Conservation (phyloP, 2,113 vertebrate genomes). For the Baryphthengus martii region DNA sequence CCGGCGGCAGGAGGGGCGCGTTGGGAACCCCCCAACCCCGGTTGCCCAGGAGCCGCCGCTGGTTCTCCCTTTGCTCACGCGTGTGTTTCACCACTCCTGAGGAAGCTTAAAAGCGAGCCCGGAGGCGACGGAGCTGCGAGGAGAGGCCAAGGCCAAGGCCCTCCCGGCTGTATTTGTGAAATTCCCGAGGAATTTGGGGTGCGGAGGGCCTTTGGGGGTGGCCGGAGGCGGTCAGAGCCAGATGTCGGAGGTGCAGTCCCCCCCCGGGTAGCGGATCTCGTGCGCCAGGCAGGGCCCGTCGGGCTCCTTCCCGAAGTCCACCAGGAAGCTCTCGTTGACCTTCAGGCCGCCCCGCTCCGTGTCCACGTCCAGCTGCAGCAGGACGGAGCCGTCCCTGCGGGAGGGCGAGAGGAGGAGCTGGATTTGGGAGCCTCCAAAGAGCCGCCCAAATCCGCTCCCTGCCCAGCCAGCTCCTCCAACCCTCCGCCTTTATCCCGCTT, state of each 20-base stretch:
- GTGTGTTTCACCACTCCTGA: not conserved
- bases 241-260: slow-evolving; percentile 88
- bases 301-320: slow-evolving; percentile 92
- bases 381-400: slow-evolving; percentile 85
- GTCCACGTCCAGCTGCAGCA: slow-evolving; percentile 91
- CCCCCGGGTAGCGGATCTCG: slow-evolving; percentile 85
- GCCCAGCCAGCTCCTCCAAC: accelerated
- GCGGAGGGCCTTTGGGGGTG: too few relatives aligned
- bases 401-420: not conserved
- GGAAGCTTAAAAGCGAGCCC: not conserved
- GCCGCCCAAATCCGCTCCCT: accelerated
- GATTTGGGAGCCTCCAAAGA: not conserved
- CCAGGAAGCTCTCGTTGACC: slow-evolving; percentile 85
- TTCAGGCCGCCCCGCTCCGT: slow-evolving; percentile 78
- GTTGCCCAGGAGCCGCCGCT: too few relatives aligned
- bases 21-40: too few relatives aligned
- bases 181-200: too few relatives aligned
- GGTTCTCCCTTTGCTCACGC: too few relatives aligned
- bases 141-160: too few relatives aligned
- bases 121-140: too few relatives aligned
- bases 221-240: slow-evolving; percentile 70
- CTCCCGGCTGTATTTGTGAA: too few relatives aligned
- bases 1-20: not conserved
- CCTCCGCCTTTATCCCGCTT: accelerated
- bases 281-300: slow-evolving; percentile 85